Percentiles rank a stretch among this genome's conserved stretches.
Evolutionary conservation across 2,113 vertebrate genomes (phyloP).

Genomic region (Lophura nycthemera): DNA sequence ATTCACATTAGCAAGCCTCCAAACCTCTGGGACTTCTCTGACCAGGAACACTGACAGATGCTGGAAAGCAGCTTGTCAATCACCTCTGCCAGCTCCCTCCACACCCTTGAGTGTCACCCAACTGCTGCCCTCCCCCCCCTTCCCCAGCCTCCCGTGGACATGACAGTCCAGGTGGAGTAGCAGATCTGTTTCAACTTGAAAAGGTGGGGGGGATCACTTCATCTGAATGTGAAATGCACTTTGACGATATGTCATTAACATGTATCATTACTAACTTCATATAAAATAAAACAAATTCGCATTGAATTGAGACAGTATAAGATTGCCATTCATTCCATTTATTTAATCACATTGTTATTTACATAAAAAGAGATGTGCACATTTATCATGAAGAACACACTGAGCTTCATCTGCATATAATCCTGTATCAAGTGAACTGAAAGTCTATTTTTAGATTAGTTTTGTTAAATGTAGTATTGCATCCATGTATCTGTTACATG

Average conservation of each 20-base stretch:
- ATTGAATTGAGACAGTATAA: not conserved
- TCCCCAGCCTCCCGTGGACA: too few species aligned
- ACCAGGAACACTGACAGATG: too few species aligned
- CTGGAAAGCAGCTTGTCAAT: too few species aligned
- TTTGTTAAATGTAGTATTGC: not conserved
- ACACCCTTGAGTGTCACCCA: too few species aligned
- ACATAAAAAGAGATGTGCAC: not conserved
- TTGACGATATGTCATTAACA: not conserved
- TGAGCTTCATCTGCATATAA: not conserved
- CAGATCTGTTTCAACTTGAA: too few species aligned
- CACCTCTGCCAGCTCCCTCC: too few species aligned
- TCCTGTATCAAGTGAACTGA: not conserved
- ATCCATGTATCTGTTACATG: constrained; percentile 2
- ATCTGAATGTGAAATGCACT: not conserved
- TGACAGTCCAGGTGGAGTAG: too few species aligned
- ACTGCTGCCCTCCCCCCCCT: too few species aligned
- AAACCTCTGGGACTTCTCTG: too few species aligned
- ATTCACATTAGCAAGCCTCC: too few species aligned
- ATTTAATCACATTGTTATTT: not conserved
- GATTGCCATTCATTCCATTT: not conserved
- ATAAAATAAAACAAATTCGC: not conserved
- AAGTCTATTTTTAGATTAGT: not conserved
- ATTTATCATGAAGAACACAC: not conserved
- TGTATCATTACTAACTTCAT: not conserved
- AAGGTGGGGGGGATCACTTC: not conserved